A percentile compares a stretch with the other conserved stretches of the same genome.
Conservation (phyloP, 1,140 invertebrate species). For the Marisa cornuarietis region DNA sequence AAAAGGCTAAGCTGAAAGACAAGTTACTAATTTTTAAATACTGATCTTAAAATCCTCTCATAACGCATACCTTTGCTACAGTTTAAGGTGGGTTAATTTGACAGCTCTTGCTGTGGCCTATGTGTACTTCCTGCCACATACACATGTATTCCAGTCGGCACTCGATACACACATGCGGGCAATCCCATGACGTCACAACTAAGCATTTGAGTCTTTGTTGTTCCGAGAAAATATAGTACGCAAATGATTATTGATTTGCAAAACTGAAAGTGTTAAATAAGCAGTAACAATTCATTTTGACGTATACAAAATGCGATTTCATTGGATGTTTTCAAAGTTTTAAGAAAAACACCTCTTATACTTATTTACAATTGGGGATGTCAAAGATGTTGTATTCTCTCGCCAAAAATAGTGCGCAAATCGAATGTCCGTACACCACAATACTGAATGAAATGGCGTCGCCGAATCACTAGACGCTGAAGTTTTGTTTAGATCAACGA, state of each 20-base stretch:
- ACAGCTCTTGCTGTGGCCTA: no score
- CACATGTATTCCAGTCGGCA: neutral
- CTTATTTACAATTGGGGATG: neutral
- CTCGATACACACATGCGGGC: neutral
- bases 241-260: neutral
- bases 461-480: neutral
- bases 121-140: constrained; percentile 23
- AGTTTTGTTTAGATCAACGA: neutral
- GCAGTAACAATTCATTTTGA: no score
- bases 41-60: no score
- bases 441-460: constrained; percentile 12
- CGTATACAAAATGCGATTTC: no score
- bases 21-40: no score
- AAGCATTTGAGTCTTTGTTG: neutral
- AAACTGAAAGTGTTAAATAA: no score
- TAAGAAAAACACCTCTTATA: no score
- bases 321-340: no score
- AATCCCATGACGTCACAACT: constrained; percentile 23
- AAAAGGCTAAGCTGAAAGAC: no score
- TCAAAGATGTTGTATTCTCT: constrained; percentile 6
- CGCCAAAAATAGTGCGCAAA: constrained; percentile 13
- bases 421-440: constrained; percentile 5
- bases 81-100: no score
- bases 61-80: no score
- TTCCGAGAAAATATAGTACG: neutral